Evolutionary conservation across 2,797 vertebrate species (phyloP).

Genomic region (Sebastes reedi): DNA sequence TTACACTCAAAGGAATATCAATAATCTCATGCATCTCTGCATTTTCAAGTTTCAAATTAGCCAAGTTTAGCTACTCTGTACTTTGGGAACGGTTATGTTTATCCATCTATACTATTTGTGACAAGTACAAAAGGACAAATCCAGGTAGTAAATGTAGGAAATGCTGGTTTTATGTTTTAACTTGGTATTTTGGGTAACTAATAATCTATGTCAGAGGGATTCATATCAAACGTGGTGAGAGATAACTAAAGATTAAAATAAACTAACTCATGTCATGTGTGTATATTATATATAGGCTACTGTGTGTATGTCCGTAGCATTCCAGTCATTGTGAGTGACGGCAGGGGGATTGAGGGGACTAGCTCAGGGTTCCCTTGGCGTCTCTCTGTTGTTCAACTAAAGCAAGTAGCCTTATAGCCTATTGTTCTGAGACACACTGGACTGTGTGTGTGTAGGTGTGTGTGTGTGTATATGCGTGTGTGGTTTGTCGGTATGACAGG

Average conservation of each 20-base stretch:
- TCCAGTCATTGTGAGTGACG: constrained; percentile 27
- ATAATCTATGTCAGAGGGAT: neutral
- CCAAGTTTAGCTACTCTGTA: no score
- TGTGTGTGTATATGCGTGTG: constrained; percentile 3
- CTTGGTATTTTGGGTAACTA: neutral
- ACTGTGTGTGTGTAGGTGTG: constrained; percentile 26
- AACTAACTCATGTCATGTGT: neutral
- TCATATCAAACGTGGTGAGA: neutral
- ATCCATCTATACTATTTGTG: no score
- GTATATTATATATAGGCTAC: neutral
- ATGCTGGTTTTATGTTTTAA: neutral
- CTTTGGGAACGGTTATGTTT: no score
- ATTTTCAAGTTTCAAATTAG: no score
- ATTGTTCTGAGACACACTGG: constrained; percentile 83
- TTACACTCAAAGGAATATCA: no score
- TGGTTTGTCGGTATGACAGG: neutral
- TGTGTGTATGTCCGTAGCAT: neutral
- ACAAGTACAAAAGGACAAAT: no score
- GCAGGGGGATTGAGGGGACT: constrained; percentile 36
- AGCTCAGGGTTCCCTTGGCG: constrained; percentile 27
- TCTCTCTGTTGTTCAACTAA: constrained; percentile 65
- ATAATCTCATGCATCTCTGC: no score
- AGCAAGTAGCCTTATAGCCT: constrained; percentile 62
- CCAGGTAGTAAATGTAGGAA: neutral
- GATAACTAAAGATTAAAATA: neutral